Evolutionary conservation across 2,888 invertebrate species (phyloP).

Genomic region (Hylaea fasciaria): DNA sequence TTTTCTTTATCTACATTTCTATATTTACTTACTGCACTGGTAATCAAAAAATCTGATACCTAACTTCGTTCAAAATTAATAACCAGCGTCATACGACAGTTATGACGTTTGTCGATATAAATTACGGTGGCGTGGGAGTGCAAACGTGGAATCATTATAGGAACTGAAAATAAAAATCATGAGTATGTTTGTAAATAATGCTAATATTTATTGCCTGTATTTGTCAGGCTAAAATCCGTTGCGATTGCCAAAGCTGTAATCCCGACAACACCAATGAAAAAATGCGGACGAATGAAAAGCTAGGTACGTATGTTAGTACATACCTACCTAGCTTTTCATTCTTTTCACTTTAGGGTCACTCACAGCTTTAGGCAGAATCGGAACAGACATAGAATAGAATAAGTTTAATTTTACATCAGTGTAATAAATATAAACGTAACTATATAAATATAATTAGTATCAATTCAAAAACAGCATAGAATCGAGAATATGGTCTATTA

Average conservation of each 20-base stretch:
- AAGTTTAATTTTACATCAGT: too few species aligned
- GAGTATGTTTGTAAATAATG: neutral
- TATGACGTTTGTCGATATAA: conserved; percentile 25
- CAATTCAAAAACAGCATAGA: too few species aligned
- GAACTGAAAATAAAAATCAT: conserved; percentile 15
- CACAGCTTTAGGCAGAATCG: too few species aligned
- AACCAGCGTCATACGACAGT: neutral
- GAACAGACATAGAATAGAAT: neutral
- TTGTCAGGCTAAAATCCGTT: conserved; percentile 23
- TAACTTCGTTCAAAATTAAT: neutral
- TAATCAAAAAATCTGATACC: neutral
- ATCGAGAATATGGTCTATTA: neutral
- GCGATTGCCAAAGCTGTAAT: conserved; percentile 18
- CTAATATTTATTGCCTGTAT: conserved; percentile 20
- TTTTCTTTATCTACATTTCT: neutral
- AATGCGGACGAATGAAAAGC: neutral
- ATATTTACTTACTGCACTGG: neutral
- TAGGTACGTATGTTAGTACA: too few species aligned
- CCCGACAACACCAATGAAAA: neutral
- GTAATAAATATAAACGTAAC: too few species aligned
- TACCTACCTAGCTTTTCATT: too few species aligned
- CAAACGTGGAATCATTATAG: conserved; percentile 1
- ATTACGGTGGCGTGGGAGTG: conserved; percentile 18
- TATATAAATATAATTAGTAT: too few species aligned
- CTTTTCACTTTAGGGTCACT: too few species aligned